These are phyloP conservation scores for Leptopilina syphax DNA, from an alignment of 2,888 invertebrate species.

Conservation along the genomic window DNA sequence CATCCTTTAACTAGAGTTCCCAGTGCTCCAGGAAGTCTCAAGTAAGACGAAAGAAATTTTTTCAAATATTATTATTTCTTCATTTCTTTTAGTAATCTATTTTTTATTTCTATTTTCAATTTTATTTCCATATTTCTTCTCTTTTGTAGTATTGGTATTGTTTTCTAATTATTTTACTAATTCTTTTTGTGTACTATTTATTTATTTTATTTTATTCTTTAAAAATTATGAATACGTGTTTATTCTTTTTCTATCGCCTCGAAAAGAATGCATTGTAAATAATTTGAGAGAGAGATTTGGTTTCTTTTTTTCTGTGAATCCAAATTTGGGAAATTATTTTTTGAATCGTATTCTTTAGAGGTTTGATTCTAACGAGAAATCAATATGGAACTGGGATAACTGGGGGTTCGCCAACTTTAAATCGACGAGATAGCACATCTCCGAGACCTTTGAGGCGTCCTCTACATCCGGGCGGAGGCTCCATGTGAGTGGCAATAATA, in stretches of 20 bases:
- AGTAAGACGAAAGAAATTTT: slow-evolving; percentile 78
- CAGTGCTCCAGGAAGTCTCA: slow-evolving; percentile 87
- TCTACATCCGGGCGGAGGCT: slow-evolving; percentile 74
- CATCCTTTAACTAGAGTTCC: slow-evolving; percentile 82
- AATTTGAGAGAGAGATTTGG: too few relatives aligned
- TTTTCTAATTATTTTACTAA: too few relatives aligned
- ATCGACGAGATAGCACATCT: slow-evolving; percentile 73
- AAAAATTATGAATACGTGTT: too few relatives aligned
- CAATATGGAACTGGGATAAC: slow-evolving; percentile 66
- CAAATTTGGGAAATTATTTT: background rate
- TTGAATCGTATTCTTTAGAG: slow-evolving; percentile 58
- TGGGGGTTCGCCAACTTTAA: slow-evolving; percentile 72
- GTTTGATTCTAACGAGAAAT: slow-evolving; percentile 73
- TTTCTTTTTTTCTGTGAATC: too few relatives aligned
- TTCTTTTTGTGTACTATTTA: too few relatives aligned
- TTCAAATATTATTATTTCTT: background rate
- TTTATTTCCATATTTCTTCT: too few relatives aligned
- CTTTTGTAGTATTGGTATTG: too few relatives aligned
- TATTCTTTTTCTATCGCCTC: too few relatives aligned
- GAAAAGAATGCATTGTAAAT: too few relatives aligned
- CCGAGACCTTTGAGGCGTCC: slow-evolving; percentile 73
- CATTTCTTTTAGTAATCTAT: background rate
- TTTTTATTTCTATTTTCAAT: too few relatives aligned
- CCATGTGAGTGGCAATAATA: slow-evolving; percentile 75
- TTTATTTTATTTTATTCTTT: too few relatives aligned